These are phyloP conservation scores for Fregetta grallaria DNA, from an alignment of 2,113 vertebrate species.

Conservation along the genomic window DNA sequence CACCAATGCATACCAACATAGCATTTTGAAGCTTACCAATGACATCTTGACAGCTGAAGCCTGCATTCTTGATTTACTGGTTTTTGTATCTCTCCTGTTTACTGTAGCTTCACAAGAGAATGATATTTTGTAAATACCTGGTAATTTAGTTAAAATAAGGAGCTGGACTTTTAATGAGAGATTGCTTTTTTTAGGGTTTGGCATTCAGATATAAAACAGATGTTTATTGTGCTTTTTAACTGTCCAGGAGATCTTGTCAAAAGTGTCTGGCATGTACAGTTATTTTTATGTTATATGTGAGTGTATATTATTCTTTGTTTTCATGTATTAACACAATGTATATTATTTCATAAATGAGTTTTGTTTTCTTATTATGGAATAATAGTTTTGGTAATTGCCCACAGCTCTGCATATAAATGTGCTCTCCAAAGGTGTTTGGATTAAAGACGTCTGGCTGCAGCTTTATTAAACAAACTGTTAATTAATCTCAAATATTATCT, in stretches of 20 bases:
- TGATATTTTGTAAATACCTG: slow-evolving; percentile 70
- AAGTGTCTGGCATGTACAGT: slow-evolving; percentile 51
- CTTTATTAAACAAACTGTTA: slow-evolving; percentile 52
- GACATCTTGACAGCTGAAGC: not conserved
- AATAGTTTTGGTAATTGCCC: slow-evolving; percentile 7
- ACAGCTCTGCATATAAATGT: slow-evolving; percentile 20
- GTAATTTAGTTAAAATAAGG: slow-evolving; percentile 67
- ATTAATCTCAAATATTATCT: slow-evolving; percentile 52
- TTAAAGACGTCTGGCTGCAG: slow-evolving; percentile 41
- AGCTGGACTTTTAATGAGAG: slow-evolving; percentile 60
- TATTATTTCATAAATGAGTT: slow-evolving; percentile 43
- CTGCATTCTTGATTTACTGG: not conserved
- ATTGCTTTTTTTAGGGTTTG: slow-evolving; percentile 34
- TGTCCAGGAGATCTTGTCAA: slow-evolving; percentile 35
- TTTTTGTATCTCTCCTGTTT: slow-evolving; percentile 33
- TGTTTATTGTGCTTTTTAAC: slow-evolving; percentile 47
- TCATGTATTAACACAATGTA: not conserved
- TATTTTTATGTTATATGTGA: slow-evolving; percentile 56
- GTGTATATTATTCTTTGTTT: slow-evolving; percentile 35
- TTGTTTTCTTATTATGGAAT: slow-evolving; percentile 23
- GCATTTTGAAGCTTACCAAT: not conserved
- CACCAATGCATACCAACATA: not conserved
- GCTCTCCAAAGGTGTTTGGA: slow-evolving; percentile 23
- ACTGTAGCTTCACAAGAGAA: slow-evolving; percentile 59
- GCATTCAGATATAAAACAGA: slow-evolving; percentile 63